These are phyloP conservation scores for Enteromius thamalakanensis DNA, from an alignment of 2,797 vertebrate species.

Conservation along the genomic window DNA sequence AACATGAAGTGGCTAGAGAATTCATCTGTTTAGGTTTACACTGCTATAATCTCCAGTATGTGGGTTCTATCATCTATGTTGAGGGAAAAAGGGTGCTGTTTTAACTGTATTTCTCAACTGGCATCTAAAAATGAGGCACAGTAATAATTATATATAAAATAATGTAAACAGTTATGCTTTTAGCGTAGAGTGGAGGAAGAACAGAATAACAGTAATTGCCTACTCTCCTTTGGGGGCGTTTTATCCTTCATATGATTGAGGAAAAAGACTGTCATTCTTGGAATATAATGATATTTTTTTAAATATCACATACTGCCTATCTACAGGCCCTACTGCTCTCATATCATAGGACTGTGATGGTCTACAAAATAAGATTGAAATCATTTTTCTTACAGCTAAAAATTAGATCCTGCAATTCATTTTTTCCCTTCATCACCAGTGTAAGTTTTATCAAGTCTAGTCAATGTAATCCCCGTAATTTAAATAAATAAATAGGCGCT, in stretches of 20 bases:
- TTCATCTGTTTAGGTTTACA: conserved; percentile 23
- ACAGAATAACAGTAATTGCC: no score
- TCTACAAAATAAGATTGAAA: not conserved
- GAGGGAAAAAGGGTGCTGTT: not conserved
- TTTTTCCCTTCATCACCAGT: not conserved
- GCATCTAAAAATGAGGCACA: no score
- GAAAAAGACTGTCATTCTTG: no score
- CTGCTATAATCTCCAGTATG: conserved; percentile 59
- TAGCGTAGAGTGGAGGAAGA: no score
- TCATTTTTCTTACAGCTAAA: not conserved
- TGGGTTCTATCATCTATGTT: not conserved
- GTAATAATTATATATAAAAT: no score
- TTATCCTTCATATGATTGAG: no score
- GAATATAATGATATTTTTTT: no score
- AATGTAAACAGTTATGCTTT: no score
- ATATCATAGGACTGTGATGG: not conserved
- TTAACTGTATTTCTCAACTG: not conserved
- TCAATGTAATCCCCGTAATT: no score
- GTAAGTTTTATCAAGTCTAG: not conserved
- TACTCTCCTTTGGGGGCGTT: no score
- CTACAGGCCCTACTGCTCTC: not conserved
- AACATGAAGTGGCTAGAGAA: not conserved
- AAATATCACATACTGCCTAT: not conserved
- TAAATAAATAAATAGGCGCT: no score
- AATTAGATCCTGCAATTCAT: not conserved